Evolutionary conservation across 1,140 invertebrate species (phyloP).

Genomic region (Neodiprion pinetum): DNA sequence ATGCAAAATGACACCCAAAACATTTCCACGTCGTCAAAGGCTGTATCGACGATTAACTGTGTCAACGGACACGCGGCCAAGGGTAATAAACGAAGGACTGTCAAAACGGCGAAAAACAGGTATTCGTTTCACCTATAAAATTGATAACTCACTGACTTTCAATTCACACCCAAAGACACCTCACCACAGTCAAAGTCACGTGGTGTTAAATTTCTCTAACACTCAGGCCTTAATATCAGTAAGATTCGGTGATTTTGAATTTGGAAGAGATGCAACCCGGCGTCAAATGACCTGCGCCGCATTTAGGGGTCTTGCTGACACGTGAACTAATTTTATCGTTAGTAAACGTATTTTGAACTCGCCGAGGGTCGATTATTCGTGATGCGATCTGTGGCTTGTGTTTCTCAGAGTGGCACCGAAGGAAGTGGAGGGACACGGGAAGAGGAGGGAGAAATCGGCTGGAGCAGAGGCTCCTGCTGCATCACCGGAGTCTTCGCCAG

Average conservation of each 20-base stretch:
- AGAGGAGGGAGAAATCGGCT: slow-evolving; percentile 38
- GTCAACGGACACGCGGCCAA: slow-evolving; percentile 9
- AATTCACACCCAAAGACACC: too few relatives aligned
- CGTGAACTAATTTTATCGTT: too few relatives aligned
- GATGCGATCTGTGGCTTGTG: slow-evolving; percentile 21
- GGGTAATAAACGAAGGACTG: slow-evolving; percentile 41
- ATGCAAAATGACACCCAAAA: slow-evolving; percentile 36
- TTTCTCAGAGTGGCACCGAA: slow-evolving; percentile 58
- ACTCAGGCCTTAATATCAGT: too few relatives aligned
- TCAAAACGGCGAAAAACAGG: slow-evolving; percentile 56
- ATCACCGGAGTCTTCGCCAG: slow-evolving; percentile 60
- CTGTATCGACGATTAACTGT: not conserved
- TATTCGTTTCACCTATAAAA: slow-evolving; percentile 30
- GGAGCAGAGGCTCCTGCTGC: slow-evolving; percentile 36
- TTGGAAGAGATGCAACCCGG: too few relatives aligned
- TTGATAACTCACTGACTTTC: not conserved
- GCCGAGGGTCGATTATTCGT: too few relatives aligned
- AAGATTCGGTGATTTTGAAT: too few relatives aligned
- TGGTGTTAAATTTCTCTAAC: too few relatives aligned
- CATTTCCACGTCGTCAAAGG: slow-evolving; percentile 28
- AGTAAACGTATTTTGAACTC: too few relatives aligned
- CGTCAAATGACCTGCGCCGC: too few relatives aligned
- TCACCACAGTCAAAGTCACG: too few relatives aligned
- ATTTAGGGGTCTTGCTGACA: too few relatives aligned
- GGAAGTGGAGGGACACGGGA: slow-evolving; percentile 27